Evolutionary conservation across 2,113 vertebrate species (phyloP), one percentile per base, ranked within the genome.

Genomic region (Forbesichthys agassizii): DNA sequence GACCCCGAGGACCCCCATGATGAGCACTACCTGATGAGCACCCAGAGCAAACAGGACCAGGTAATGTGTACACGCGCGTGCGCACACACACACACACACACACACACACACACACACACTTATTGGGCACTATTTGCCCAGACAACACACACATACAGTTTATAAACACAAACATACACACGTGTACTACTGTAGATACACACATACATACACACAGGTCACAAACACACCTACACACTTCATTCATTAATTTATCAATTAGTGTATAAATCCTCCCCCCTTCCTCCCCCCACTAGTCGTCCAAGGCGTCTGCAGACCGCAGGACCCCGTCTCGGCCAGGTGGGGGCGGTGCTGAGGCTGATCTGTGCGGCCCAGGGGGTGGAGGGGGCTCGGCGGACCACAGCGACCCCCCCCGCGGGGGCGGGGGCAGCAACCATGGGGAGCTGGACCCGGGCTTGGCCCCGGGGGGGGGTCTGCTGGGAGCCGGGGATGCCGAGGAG

Each of bases 21-120:
- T 85, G 98, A 99, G 3, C 96, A 98, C 76, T 99, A 98, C 84
- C 92, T 99, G 48, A 84, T 99, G 78, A 91, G 94, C 56, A 99
- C 97, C 2, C 98, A 99, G 85, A 99, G 96, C 92, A 99, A 99
- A 88, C 97, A 98, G 77, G 98, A 99, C 67, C 97, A 98, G 94
- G 98, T 97, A 65, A 60, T 71, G 64, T 47, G 27, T 49, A 13
- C 33, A 27, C 68, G 13, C 49, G 7, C 54, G 14, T 56, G n/a
- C 47, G 3, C 20, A 10, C 46, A 10, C 36, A 48, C n/a, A 47
- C 51, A 9, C 16, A 16, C 33, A 36, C 52, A 20, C 36, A 10
- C n/a, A 16, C 11, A 13, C 18, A 49, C n/a, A 42, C 49, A 3
- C 4, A 2, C 20, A 27, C 20, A n/a, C n/a, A n/a, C n/a, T n/a